Base-by-base conservation (phyloP, 1,140 invertebrate genomes). In the Zaprionus taronus region DNA sequence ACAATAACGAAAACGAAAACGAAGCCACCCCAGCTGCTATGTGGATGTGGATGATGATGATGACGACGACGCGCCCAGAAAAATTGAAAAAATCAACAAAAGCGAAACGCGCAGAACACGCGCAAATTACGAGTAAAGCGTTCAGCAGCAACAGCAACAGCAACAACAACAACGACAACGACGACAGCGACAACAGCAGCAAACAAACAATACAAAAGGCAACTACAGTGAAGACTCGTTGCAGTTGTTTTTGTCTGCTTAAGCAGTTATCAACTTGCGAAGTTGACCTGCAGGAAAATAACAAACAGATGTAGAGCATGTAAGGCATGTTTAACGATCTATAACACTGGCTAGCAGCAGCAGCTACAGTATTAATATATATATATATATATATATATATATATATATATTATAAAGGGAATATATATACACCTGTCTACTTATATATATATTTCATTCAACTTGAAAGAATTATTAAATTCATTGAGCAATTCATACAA, bases 61-160 rank as follows among this genome's bases (percentile, higher is more conserved):
- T 65, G 49, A 67, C 31, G 53, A 72, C 63, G 63, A 24, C 57
- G 57, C 70, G 55, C 41, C 70, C 70, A 56, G 51, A 66, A 72
- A 67, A 60, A 67, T 66, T 67, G 63, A 66, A 58, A 58, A 58
- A 66, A 72, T 49, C 70, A 67, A 67, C 70, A 72, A 67, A 72
- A 72, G 31, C 17, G n/a, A 57, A 65, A 66, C 38, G 62, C 62
- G 41, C 70, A 66, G 55, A 66, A 64, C 62, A 72, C 55, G 55
- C 62, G 63, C 65, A 72, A 63, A 49, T 58, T 51, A 44, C 44
- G 41, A 72, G n/a, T 28, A 72, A 68, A 62, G 38, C 55, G 31
- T 26, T 34, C 34, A 31, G 15, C 17, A 69, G 49, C 49, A 70
- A 36, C 11, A 62, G 26, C 20, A 58, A 58, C 36, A 63, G 53